Evolutionary conservation across 2,888 invertebrate genomes (phyloP).

Genomic region (Phania funesta): DNA sequence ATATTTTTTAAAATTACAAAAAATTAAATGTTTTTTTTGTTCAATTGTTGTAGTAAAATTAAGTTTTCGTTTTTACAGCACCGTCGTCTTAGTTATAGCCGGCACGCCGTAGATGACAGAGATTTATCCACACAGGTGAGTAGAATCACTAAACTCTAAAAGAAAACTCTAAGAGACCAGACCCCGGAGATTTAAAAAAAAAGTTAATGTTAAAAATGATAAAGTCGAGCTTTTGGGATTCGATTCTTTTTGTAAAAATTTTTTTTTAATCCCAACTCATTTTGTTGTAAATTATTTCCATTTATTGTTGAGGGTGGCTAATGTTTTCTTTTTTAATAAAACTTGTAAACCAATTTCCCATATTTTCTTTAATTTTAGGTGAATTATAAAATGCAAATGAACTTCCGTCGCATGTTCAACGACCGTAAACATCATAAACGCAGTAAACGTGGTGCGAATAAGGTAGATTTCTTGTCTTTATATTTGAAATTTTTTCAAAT

Average conservation of each 20-base stretch:
- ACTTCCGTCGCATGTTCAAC: conserved; percentile 91
- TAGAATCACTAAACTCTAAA: conserved; percentile 40
- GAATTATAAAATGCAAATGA: conserved; percentile 94
- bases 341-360: not conserved
- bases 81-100: conserved; percentile 93
- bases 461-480: conserved; percentile 82
- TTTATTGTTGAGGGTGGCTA: not conserved
- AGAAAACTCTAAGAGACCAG: not conserved
- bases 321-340: not conserved
- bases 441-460: conserved; percentile 89
- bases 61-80: conserved; percentile 83
- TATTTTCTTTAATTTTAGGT: conserved; percentile 78
- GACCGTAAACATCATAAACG: conserved; percentile 92
- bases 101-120: conserved; percentile 93
- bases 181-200: not conserved
- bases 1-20: conserved; percentile 18
- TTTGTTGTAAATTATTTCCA: not conserved
- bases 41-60: conserved; percentile 52
- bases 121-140: conserved; percentile 90
- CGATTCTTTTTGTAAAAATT: too few species aligned
- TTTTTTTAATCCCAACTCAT: too few species aligned
- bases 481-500: not conserved
- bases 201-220: too few species aligned
- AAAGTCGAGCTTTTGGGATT: too few species aligned
- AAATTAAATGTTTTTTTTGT: conserved; percentile 53